Evolutionary conservation across 2,888 invertebrate species (phyloP).

Genomic region (Xanthia togata): DNA sequence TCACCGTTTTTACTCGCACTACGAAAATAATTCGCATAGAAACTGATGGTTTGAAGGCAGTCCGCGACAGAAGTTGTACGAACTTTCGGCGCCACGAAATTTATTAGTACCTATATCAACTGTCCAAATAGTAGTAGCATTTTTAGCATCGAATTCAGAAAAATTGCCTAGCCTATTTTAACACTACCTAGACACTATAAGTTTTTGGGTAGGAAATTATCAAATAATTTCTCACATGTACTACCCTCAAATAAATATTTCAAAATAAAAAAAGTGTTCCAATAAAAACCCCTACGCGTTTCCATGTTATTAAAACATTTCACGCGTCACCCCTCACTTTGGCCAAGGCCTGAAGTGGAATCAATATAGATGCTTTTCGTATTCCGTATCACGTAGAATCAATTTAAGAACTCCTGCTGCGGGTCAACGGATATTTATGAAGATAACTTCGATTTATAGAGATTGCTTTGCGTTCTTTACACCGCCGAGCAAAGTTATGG

Average conservation of each 20-base stretch:
- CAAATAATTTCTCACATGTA: too few relatives aligned
- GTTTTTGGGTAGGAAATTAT: too few relatives aligned
- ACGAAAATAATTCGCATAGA: not conserved
- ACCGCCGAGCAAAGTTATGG: conserved; percentile 61
- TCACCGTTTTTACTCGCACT: not conserved
- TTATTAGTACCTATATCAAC: not conserved
- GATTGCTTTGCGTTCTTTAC: conserved; percentile 78
- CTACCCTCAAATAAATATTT: conserved; percentile 30
- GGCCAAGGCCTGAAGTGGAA: conserved; percentile 69
- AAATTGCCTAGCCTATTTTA: not conserved
- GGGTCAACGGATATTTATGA: conserved; percentile 87
- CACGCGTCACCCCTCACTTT: conserved; percentile 61
- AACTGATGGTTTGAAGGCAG: not conserved
- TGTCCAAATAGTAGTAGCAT: not conserved
- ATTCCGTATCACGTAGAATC: conserved; percentile 86
- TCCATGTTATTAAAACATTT: conserved; percentile 68
- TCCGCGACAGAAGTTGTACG: not conserved
- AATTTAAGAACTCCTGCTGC: conserved; percentile 87
- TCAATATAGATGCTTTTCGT: conserved; percentile 79
- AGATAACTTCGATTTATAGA: conserved; percentile 84
- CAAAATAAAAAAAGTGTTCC: conserved; percentile 42
- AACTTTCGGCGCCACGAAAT: not conserved
- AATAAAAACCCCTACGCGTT: conserved; percentile 48
- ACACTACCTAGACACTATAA: too few relatives aligned
- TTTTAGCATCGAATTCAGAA: not conserved